Conservation (phyloP, 1,140 invertebrate species). For the Neodiprion lecontei region DNA sequence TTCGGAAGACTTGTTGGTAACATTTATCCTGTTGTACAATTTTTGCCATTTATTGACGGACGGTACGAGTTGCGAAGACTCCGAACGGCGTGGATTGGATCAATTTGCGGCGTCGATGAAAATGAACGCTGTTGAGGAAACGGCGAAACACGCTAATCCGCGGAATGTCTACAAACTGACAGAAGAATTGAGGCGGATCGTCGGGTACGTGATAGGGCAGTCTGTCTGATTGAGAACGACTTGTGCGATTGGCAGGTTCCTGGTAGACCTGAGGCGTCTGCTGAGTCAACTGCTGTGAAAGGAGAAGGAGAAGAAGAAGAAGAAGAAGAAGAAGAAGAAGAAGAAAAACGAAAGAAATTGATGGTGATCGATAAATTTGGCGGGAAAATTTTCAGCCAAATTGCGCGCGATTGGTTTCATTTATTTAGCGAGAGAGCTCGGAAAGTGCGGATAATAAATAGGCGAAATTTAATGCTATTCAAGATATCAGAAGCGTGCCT, state of each 20-base stretch:
- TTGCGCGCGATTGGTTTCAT: too few relatives aligned
- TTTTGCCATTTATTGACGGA: too few relatives aligned
- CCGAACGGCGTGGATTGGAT: not conserved
- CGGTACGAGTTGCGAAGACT: too few relatives aligned
- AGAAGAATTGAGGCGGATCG: constrained; percentile 34
- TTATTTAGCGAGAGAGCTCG: too few relatives aligned
- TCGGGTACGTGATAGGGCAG: constrained; percentile 47
- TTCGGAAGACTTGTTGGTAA: too few relatives aligned
- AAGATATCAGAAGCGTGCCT: too few relatives aligned
- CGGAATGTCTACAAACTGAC: constrained; percentile 39
- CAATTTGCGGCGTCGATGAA: not conserved
- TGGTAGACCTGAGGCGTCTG: not conserved
- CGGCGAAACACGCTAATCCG: not conserved
- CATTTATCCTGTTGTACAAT: too few relatives aligned
- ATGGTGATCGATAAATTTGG: too few relatives aligned
- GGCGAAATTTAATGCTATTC: too few relatives aligned
- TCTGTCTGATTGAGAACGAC: constrained; percentile 4
- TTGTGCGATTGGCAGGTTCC: not conserved
- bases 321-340: not conserved
- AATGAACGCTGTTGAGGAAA: not conserved
- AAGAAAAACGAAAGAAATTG: too few relatives aligned
- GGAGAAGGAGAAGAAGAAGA: not conserved
- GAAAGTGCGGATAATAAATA: too few relatives aligned
- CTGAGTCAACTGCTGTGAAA: not conserved
- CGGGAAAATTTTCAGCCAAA: too few relatives aligned